Conservation (phyloP, 2,888 invertebrate species). For the Papilio protenor region DNA sequence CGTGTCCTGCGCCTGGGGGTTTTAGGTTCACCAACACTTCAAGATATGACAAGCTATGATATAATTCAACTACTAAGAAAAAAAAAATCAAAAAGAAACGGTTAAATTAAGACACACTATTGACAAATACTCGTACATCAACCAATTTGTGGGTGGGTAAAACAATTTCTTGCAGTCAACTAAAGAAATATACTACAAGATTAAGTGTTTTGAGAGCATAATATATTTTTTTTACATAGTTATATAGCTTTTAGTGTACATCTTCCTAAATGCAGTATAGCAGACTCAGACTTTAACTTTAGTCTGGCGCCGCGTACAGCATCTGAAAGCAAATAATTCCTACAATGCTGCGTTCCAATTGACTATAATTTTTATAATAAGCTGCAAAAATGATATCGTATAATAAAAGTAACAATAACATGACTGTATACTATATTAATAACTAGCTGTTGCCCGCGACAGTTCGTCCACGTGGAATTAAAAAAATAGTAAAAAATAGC, state of each 20-base stretch:
- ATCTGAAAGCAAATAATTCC: conserved; percentile 11
- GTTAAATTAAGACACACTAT: too few species aligned
- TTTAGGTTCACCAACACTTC: conserved; percentile 12
- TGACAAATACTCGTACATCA: too few species aligned
- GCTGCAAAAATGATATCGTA: too few species aligned
- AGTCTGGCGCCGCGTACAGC: conserved; percentile 13
- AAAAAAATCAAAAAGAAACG: too few species aligned
- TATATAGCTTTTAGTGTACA: conserved; percentile 14
- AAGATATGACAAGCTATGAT: conserved; percentile 29
- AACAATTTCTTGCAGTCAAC: neutral
- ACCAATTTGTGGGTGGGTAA: too few species aligned
- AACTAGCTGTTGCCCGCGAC: too few species aligned
- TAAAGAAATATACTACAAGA: neutral
- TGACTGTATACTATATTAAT: too few species aligned
- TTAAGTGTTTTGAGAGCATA: neutral
- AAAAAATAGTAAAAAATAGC: too few species aligned
- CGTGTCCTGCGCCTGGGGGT: conserved; percentile 33
- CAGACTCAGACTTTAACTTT: conserved; percentile 17
- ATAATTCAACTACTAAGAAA: neutral
- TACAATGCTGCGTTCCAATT: conserved; percentile 10
- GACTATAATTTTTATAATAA: neutral
- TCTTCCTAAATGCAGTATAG: neutral
- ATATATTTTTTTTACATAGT: neutral
- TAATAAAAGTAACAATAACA: too few species aligned
- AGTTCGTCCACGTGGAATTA: too few species aligned